Percentiles rank a stretch among this genome's conserved stretches.
These are phyloP conservation scores for Zoanthus sansibaricus DNA, from an alignment of 92 coral and sea anemone genomes.

Conservation along the genomic window DNA sequence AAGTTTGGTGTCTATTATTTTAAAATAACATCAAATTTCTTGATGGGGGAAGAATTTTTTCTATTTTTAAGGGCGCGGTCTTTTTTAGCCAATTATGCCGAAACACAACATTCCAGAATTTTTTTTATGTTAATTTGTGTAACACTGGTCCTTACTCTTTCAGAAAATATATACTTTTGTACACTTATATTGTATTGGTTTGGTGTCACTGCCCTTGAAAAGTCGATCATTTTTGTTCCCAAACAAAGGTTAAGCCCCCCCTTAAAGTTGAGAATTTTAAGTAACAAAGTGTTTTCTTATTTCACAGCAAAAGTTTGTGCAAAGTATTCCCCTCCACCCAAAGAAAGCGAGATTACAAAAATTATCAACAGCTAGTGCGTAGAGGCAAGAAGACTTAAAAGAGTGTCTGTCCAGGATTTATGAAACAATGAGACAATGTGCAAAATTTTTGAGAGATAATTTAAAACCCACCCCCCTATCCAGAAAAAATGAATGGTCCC, in stretches of 20 bases:
- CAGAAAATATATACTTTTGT: constrained; percentile 13
- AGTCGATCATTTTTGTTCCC: not conserved
- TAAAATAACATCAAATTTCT: constrained; percentile 13
- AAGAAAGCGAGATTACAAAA: no score
- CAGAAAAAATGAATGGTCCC: no score
- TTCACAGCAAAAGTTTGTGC: no score
- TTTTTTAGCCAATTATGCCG: constrained; percentile 23
- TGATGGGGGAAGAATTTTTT: constrained; percentile 23
- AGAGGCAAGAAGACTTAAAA: no score
- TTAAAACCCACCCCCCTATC: no score
- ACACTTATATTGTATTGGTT: constrained; percentile 6
- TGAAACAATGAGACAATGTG: no score
- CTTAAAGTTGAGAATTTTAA: no score
- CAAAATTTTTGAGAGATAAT: no score
- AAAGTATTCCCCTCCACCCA: no score
- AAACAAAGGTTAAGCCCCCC: constrained; percentile 4
- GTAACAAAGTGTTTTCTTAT: no score
- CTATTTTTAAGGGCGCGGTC: constrained; percentile 16
- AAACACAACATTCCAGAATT: constrained; percentile 21
- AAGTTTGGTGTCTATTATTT: not conserved
- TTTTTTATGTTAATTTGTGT: constrained; percentile 4
- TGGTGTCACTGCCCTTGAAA: constrained; percentile 18
- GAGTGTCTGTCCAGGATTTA: no score
- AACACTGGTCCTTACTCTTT: not conserved
- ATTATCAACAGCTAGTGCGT: no score